phyloP scores from a whole-genome alignment of 2,113 vertebrate species.

The Lampris incognitus region DNA sequence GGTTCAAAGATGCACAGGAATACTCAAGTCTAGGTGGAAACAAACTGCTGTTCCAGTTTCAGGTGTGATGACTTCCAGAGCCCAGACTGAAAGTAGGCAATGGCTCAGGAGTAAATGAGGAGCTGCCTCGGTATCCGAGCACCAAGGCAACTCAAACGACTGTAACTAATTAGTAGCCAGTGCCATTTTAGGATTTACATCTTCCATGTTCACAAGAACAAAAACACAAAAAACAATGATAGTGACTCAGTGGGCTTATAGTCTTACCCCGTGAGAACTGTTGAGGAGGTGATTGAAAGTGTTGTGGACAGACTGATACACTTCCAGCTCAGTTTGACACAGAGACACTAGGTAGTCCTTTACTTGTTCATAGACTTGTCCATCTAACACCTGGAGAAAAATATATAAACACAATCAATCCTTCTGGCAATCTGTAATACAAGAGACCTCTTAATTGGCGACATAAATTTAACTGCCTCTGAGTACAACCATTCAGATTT shows the following conservation, averaged over 20 bases:
- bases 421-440: background rate
- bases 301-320: slow-evolving; percentile 88
- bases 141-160: slow-evolving; percentile 45
- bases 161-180: slow-evolving; percentile 40
- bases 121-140: slow-evolving; percentile 38
- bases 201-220: background rate
- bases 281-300: slow-evolving; percentile 91
- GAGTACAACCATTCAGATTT: too few species aligned
- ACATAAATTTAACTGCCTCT: too few species aligned
- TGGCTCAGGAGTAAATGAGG: background rate
- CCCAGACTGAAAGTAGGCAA: background rate
- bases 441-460: too few species aligned
- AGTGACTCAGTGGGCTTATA: background rate
- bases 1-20: slow-evolving; percentile 6
- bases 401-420: slow-evolving; percentile 40
- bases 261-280: slow-evolving; percentile 89
- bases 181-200: background rate
- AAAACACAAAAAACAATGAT: background rate
- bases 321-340: slow-evolving; percentile 92
- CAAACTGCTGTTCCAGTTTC: slow-evolving; percentile 43
- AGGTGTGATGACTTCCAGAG: slow-evolving; percentile 36
- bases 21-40: slow-evolving; percentile 44
- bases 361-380: slow-evolving; percentile 90
- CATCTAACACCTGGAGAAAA: slow-evolving; percentile 87
- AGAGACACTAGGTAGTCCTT: slow-evolving; percentile 95